Evolutionary conservation across 2,797 vertebrate genomes (phyloP), one percentile per base, ranked within the genome.

Genomic region (Cyclura pinguis): DNA sequence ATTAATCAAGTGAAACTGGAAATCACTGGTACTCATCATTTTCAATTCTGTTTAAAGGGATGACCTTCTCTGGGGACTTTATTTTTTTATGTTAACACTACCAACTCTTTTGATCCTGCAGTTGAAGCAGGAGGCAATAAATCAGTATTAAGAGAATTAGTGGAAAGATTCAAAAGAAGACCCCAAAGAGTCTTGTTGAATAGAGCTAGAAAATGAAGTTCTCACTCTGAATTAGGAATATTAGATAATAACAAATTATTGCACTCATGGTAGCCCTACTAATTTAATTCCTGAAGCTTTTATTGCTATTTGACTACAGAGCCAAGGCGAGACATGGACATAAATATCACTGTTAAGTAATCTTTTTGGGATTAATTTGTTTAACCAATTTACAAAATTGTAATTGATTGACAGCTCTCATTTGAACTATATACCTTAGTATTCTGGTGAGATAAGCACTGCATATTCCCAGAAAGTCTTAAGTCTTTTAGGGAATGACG

Each of bases 241-340:
- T 42, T 59, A 86, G 67, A 73, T 90, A 62, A 86, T 74, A 86
- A 74, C 77, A 81, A 80, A 86, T 86, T 86, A 90, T 90, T 90
- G 50, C 62, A 74, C 67, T 64, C 29, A 81, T 81, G 52, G 38
- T 67, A 62, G 69, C 64, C 52, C 27, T 90, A 86, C 22, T 81
- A 73, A 90, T 86, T 86, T 59, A 81, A 86, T 82, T 81, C 55
- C 42, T 81, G 67, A 62, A 78, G 52, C 16, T 72, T 77, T 78
- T 85, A 85, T 77, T 85, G 42, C 55, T 62, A 57, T 89, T 85
- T 90, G 52, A 73, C 77, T 73, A 7, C 55, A 64, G 50, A 73
- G 77, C 9, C 38, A 80, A 86, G 77, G 22, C 62, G 14, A 86
- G 55, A 47, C 52, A 62, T 29, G 42, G 38, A 8, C 42, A 73